Evolutionary conservation across 2,888 invertebrate species (phyloP).

Genomic region (Eulithis prunata): DNA sequence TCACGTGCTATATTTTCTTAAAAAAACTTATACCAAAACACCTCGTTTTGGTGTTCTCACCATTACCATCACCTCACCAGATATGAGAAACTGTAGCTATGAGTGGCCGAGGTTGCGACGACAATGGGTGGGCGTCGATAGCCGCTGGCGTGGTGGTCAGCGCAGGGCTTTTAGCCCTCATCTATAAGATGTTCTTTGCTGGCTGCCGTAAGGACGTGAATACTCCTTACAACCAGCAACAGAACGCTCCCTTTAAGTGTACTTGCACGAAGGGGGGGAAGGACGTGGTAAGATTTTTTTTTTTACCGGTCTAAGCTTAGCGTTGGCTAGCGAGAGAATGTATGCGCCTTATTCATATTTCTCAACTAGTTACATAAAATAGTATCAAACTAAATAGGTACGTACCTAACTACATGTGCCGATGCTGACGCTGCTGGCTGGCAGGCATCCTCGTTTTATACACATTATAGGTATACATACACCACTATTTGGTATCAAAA

Average conservation of each 20-base stretch:
- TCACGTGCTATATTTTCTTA: too few species aligned
- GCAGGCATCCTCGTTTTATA: too few species aligned
- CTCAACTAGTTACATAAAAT: too few species aligned
- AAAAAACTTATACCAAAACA: too few species aligned
- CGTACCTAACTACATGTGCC: too few species aligned
- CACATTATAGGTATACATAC: too few species aligned
- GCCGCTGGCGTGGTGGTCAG: constrained; percentile 60
- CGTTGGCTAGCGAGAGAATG: too few species aligned
- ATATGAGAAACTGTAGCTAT: constrained; percentile 22
- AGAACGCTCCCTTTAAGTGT: constrained; percentile 50
- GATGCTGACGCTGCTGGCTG: too few species aligned
- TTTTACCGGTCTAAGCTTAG: constrained; percentile 26
- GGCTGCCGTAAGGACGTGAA: constrained; percentile 19
- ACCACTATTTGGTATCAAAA: too few species aligned
- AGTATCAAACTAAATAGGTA: too few species aligned
- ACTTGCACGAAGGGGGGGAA: constrained; percentile 47
- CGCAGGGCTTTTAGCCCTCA: constrained; percentile 53
- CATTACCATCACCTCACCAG: not conserved
- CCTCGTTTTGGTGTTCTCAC: too few species aligned
- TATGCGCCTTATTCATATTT: too few species aligned
- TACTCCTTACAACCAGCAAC: constrained; percentile 45
- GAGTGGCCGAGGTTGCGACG: constrained; percentile 35
- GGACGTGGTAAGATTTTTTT: constrained; percentile 35
- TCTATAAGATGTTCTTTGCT: constrained; percentile 54
- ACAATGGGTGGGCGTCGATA: constrained; percentile 48